Percentiles rank a stretch among this genome's conserved stretches.
These are phyloP conservation scores for Lagopus muta DNA, from an alignment of 2,113 vertebrate species.

Conservation along the genomic window DNA sequence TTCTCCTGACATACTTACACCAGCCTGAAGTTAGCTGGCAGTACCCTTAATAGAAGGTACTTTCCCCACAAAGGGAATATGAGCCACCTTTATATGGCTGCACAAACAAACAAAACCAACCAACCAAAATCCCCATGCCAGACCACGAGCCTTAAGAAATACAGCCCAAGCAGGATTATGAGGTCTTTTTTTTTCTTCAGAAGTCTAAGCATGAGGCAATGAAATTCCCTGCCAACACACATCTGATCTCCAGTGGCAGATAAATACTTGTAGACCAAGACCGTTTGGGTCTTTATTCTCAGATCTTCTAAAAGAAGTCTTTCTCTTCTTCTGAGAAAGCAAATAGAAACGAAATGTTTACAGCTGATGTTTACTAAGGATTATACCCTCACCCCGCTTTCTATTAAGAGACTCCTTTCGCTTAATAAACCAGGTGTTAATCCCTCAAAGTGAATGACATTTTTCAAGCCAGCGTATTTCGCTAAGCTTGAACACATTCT, in stretches of 20 bases:
- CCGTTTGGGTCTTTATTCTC: not conserved
- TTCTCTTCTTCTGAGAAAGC: not conserved
- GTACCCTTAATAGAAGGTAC: not conserved
- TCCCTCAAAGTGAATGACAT: constrained; percentile 33
- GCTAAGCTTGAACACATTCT: constrained; percentile 33
- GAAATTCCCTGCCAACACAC: not conserved
- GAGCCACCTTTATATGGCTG: not conserved
- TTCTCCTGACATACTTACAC: not conserved
- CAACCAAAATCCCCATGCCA: not conserved
- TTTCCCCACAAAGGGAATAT: not conserved
- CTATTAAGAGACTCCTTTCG: constrained; percentile 10
- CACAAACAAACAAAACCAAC: not conserved
- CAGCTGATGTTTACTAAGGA: not conserved
- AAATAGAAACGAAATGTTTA: constrained; percentile 27
- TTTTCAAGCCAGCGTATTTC: constrained; percentile 12
- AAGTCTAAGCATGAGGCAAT: not conserved
- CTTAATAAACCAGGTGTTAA: constrained; percentile 42
- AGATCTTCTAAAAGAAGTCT: not conserved
- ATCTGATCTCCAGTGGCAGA: not conserved
- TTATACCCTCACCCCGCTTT: constrained; percentile 33
- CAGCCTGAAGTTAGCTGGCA: not conserved
- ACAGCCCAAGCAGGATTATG: not conserved
- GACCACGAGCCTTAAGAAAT: not conserved
- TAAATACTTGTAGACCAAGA: not conserved
- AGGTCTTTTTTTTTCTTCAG: not conserved